phyloP scores from a whole-genome alignment of 2,888 invertebrate species.

The Odontomyia ornata region DNA sequence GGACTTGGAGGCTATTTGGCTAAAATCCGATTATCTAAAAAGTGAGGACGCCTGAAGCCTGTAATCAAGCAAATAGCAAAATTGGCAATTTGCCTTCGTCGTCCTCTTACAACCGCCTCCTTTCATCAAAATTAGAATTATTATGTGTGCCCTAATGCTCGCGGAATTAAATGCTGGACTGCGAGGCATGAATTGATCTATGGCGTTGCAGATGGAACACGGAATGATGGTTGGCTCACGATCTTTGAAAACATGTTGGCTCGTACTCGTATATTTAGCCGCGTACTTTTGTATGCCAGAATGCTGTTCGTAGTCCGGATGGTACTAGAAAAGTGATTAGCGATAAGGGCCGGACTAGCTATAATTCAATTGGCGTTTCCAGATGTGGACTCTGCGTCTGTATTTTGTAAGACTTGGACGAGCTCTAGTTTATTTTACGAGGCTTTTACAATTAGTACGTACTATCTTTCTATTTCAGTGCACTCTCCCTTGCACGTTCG shows the following conservation, averaged over 20 bases:
- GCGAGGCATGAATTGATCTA: background rate
- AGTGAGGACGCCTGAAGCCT: background rate
- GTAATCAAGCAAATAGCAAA: background rate
- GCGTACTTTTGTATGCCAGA: background rate
- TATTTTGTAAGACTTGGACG: background rate
- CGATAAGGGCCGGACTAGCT: slow-evolving; percentile 1
- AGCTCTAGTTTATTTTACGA: background rate
- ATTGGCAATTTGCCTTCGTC: slow-evolving; percentile 4
- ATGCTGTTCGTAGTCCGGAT: background rate
- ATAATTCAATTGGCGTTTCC: slow-evolving; percentile 35
- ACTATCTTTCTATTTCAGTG: background rate
- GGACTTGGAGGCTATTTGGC: too few relatives aligned
- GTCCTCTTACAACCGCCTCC: background rate
- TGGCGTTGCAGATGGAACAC: background rate
- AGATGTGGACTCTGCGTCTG: slow-evolving; percentile 12
- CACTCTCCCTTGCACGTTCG: background rate
- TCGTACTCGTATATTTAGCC: too few relatives aligned
- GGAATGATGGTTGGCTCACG: background rate
- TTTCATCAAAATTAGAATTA: background rate
- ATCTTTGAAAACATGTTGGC: background rate
- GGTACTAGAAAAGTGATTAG: slow-evolving; percentile 6
- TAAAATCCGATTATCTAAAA: background rate
- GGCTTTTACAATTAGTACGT: background rate
- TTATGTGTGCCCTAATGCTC: background rate
- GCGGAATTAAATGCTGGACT: background rate